Evolutionary conservation across 2,113 vertebrate species (phyloP).

Genomic region (Psammodynastes pulverulentus): DNA sequence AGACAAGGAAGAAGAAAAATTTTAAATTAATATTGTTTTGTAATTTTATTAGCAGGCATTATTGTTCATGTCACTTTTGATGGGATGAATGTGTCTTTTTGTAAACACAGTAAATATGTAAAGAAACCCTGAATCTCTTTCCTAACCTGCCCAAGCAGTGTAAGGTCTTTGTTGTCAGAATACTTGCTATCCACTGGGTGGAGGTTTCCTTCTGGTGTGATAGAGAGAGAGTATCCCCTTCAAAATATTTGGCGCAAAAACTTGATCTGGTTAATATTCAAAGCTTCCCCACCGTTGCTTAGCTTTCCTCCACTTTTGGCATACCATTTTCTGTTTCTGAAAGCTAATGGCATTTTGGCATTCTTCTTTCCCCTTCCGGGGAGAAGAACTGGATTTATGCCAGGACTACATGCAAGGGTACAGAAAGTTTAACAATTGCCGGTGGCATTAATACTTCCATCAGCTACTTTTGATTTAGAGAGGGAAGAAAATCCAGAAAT

Average conservation of each 20-base stretch:
- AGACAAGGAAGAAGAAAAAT: no score
- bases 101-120: not conserved
- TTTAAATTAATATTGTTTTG: not conserved
- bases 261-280: not conserved
- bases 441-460: not conserved
- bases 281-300: not conserved
- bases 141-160: not conserved
- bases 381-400: slow-evolving; percentile 10
- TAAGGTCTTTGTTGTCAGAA: not conserved
- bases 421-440: slow-evolving; percentile 21
- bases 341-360: slow-evolving; percentile 18
- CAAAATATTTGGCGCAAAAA: not conserved
- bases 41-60: not conserved
- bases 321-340: slow-evolving; percentile 12
- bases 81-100: not conserved
- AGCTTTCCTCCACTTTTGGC: not conserved
- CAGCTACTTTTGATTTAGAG: slow-evolving; percentile 16
- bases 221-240: not conserved
- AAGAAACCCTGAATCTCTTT: not conserved
- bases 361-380: not conserved
- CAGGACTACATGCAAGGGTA: not conserved
- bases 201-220: not conserved
- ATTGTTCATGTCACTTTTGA: not conserved
- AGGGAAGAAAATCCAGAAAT: not conserved
- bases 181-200: not conserved